A percentile compares a stretch with the other conserved stretches of the same genome.
Evolutionary conservation across 1,140 invertebrate species (phyloP).

Genomic region (Rhyzopertha dominica): DNA sequence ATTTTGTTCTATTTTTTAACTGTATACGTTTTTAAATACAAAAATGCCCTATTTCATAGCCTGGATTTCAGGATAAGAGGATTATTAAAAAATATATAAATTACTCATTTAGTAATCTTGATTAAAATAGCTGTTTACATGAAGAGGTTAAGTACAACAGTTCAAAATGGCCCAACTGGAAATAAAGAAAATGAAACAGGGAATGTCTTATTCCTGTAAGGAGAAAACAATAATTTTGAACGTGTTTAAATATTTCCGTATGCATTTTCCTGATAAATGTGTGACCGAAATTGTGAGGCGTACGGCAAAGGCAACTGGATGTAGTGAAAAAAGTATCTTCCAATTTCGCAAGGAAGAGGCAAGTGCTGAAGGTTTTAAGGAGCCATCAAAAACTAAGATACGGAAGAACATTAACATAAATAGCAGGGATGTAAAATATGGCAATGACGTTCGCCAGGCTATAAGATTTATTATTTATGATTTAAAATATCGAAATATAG

Average conservation of each 20-base stretch:
- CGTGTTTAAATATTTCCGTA: slow-evolving; percentile 40
- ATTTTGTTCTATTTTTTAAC: no score
- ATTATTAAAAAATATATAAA: no score
- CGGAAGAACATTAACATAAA: slow-evolving; percentile 39
- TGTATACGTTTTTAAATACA: no score
- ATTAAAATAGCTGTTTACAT: no score
- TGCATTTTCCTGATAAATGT: slow-evolving; percentile 33
- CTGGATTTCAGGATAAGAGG: no score
- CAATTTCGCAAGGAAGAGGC: slow-evolving; percentile 40
- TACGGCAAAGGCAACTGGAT: slow-evolving; percentile 39
- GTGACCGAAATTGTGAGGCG: slow-evolving; percentile 37
- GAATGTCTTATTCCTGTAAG: slow-evolving; percentile 40
- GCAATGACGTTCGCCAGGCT: slow-evolving; percentile 29
- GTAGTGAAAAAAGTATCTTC: slow-evolving; percentile 42
- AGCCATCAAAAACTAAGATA: slow-evolving; percentile 38
- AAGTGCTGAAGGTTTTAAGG: slow-evolving; percentile 37
- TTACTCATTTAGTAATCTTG: no score
- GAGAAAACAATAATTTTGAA: slow-evolving; percentile 42
- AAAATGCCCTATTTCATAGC: no score
- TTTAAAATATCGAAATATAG: slow-evolving; percentile 34
- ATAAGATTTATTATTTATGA: slow-evolving; percentile 38
- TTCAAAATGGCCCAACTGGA: no score
- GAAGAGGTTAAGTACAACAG: no score
- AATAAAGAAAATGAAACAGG: slow-evolving; percentile 42
- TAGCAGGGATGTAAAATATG: slow-evolving; percentile 39